Evolutionary conservation across 1,140 invertebrate species (phyloP).

Genomic region (Cyclargus thomasi): DNA sequence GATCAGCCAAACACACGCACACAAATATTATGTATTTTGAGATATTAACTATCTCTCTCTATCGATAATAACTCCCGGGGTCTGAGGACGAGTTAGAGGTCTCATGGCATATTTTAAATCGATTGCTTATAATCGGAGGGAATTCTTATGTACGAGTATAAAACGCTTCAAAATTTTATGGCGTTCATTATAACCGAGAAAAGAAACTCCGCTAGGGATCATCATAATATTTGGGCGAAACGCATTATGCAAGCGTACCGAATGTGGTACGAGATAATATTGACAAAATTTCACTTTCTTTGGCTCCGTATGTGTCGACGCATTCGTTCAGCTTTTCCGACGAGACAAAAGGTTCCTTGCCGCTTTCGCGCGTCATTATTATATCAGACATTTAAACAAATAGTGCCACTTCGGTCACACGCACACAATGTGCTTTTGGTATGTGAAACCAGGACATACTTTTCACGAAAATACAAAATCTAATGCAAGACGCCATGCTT

Average conservation of each 20-base stretch:
- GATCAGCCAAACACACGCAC: too few relatives aligned
- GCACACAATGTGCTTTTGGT: background rate
- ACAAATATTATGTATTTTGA: too few relatives aligned
- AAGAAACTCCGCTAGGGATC: too few relatives aligned
- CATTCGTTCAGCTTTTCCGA: slow-evolving; percentile 13
- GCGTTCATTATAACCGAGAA: too few relatives aligned
- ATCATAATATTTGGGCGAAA: background rate
- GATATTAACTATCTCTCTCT: too few relatives aligned
- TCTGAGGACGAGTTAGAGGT: too few relatives aligned
- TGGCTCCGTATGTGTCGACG: background rate
- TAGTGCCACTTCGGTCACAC: background rate
- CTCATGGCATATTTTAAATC: too few relatives aligned
- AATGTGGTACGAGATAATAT: slow-evolving; percentile 10
- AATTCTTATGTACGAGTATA: too few relatives aligned
- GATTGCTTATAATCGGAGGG: too few relatives aligned
- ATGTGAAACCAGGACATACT: background rate
- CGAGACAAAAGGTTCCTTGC: slow-evolving; percentile 6
- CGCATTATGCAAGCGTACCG: background rate
- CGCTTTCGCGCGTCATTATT: slow-evolving; percentile 8
- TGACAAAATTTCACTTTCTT: slow-evolving; percentile 15
- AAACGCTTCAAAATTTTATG: too few relatives aligned
- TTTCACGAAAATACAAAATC: background rate
- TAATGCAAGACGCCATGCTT: too few relatives aligned
- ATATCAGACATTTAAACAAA: slow-evolving; percentile 5
- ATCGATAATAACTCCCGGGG: too few relatives aligned